A percentile compares a stretch with the other conserved stretches of the same genome.
Conservation (phyloP, 1,140 invertebrate genomes). For the Pseudoatta argentina region DNA sequence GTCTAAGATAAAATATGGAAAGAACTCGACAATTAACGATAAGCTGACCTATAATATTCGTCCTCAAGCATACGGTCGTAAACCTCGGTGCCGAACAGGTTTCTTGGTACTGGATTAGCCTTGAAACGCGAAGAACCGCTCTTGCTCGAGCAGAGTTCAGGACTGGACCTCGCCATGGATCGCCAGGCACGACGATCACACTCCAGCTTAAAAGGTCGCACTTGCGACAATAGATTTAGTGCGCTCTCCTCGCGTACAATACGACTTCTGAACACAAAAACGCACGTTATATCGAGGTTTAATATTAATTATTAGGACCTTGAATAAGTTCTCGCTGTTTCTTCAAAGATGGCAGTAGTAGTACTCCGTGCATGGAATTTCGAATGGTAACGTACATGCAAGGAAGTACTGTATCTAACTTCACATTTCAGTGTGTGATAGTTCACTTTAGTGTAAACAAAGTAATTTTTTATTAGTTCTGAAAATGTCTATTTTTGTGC, state of each 20-base stretch:
- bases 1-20: constrained; percentile 35
- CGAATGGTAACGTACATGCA: too few species aligned
- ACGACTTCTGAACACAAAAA: constrained; percentile 79
- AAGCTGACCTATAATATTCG: constrained; percentile 89
- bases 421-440: too few species aligned
- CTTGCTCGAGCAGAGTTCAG: constrained; percentile 85
- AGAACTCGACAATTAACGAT: not conserved
- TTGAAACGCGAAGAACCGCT: constrained; percentile 86
- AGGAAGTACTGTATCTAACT: too few species aligned
- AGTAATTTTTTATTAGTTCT: too few species aligned
- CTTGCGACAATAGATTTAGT: constrained; percentile 83
- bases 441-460: too few species aligned
- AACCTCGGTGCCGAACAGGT: constrained; percentile 90
- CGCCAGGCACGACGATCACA: constrained; percentile 83
- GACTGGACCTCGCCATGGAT: constrained; percentile 86
- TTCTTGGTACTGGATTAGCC: constrained; percentile 90
- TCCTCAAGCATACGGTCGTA: constrained; percentile 91
- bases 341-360: too few species aligned
- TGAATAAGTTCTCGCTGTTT: too few species aligned
- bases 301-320: constrained; percentile 27
- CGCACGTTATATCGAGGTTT: not conserved
- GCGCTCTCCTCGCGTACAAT: constrained; percentile 83
- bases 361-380: too few species aligned
- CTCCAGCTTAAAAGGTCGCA: constrained; percentile 88
- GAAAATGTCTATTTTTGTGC: too few species aligned